Base-by-base conservation (phyloP, 92 coral and sea anemone genomes). In the Anthopleura xanthogrammica region DNA sequence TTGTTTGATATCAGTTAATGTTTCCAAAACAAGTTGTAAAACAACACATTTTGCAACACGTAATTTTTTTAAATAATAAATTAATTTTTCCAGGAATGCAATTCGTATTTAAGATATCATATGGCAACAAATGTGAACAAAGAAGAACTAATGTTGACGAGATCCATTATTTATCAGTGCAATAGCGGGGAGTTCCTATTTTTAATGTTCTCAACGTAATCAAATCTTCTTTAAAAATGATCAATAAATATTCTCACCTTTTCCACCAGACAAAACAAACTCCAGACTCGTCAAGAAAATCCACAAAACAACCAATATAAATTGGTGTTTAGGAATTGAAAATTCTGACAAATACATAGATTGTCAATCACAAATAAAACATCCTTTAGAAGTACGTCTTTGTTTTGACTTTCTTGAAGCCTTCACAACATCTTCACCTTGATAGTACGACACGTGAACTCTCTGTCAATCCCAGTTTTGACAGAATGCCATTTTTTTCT, bases 271-370 rank as follows among this genome's bases (percentile, higher is more conserved):
- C 29, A 75, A 16, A n/a, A 58, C 64, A 77, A 52, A 52, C n/a
- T 52, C 60, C 80, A 77, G 41, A n/a, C 41, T n/a, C 16, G 62
- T 46, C 43, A 77, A 22, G 52, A 77, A 5, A 2, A 43, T 12
- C 80, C 80, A 77, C 65, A 77, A 24, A 77, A 77, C 80, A 7
- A 77, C 80, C 80, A 77, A 77, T 52, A 24, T 2, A 19, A 50
- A 23, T 77, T 77, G 80, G 80, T 77, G 80, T 52, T 52, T 46
- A 12, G 52, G 20, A 23, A 55, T 5, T 23, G 64, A 77, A 22
- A 77, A 77, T 46, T 1, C 17, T 52, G n/a, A 77, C 65, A 52
- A 19, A 77, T 77, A 77, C 80, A 77, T 77, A 77, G 56, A 46
- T 19, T 9, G 23, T 75, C 29, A 46, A 52, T 39, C 58, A 64